Evolutionary conservation across 2,113 vertebrate species (phyloP), one percentile per base, ranked within the genome.

Genomic region (Erinaceus europaeus): DNA sequence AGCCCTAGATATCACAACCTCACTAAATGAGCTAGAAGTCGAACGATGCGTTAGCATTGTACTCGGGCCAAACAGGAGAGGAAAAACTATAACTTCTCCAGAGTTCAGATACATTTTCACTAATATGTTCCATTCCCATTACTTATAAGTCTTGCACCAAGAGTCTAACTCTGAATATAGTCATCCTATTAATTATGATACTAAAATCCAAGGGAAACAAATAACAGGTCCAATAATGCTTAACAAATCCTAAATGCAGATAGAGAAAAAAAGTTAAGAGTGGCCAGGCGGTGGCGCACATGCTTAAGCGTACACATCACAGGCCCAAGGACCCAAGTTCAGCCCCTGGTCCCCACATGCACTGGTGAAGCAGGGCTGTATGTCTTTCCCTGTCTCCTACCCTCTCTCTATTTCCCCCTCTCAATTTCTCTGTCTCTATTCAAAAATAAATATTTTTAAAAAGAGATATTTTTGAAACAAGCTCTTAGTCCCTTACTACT

Each of bases 21-120:
- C 15, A 89, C 77, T 90, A 80, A 71, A 81, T 71, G 78, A 84
- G 21, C 18, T 84, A 29, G 34, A 65, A 17, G 18, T 73, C 25
- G 59, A 89, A 68, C 36, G 62, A 36, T 11, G 5, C 21, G 18
- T 32, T 62, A 48, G 4, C 78, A 72, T 64, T 55, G 38, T 59
- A 69, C 29, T 50, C 23, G 29, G 64, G 25, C 32, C 53, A 89
- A 75, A 62, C 9, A 57, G n/a, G 20, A 88, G 5, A 32, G 2
- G 23, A 67, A n/a, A 53, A 57, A 42, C 21, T 50, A 17, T n/a
- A 73, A 57, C 29, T 79, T 86, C 18, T 20, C 53, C 67, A 52
- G 8, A 85, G 6, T 62, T 73, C 25, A 78, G 27, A 82, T 3
- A 90, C 5, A 75, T 75, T 68, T 83, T 78, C 36, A 59, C 11